Evolutionary conservation across 64 coral and sea anemone genomes (phyloP).

Genomic region (Dendrophyllia cribrosa): DNA sequence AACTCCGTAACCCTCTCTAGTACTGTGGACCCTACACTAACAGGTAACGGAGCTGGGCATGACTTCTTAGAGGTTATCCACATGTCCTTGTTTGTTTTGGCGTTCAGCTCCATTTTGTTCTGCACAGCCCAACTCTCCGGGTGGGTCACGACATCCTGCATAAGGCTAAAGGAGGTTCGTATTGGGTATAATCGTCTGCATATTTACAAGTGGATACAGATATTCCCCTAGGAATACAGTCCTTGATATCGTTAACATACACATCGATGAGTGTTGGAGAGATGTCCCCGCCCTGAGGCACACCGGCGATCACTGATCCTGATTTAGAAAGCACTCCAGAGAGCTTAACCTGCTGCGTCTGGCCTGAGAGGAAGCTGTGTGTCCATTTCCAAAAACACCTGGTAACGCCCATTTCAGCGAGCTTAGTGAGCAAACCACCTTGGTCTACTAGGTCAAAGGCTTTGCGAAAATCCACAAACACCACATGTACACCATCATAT

Average conservation of each 20-base stretch:
- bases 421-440: slow-evolving; percentile 23
- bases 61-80: slow-evolving; percentile 16
- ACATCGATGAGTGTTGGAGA: slow-evolving; percentile 52
- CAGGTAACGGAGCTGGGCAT: not conserved
- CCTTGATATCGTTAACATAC: slow-evolving; percentile 52
- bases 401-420: slow-evolving; percentile 11
- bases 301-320: not conserved
- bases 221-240: not conserved
- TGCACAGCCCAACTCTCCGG: not conserved
- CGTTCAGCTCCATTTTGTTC: slow-evolving; percentile 38
- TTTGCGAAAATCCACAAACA: slow-evolving; percentile 58
- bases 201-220: slow-evolving; percentile 22
- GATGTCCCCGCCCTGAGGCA: slow-evolving; percentile 39
- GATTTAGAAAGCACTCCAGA: not conserved
- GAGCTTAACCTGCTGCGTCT: slow-evolving; percentile 50
- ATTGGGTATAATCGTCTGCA: slow-evolving; percentile 61
- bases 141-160: not conserved
- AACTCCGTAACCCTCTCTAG: slow-evolving; percentile 36
- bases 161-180: not conserved
- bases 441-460: slow-evolving; percentile 67
- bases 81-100: slow-evolving; percentile 32
- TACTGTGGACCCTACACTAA: not conserved
- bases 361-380: slow-evolving; percentile 21
- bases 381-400: slow-evolving; percentile 33
- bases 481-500: slow-evolving; percentile 19